Conservation (phyloP, 35 echinoderm and acorn worm genomes). For the Ptychodera flava region DNA sequence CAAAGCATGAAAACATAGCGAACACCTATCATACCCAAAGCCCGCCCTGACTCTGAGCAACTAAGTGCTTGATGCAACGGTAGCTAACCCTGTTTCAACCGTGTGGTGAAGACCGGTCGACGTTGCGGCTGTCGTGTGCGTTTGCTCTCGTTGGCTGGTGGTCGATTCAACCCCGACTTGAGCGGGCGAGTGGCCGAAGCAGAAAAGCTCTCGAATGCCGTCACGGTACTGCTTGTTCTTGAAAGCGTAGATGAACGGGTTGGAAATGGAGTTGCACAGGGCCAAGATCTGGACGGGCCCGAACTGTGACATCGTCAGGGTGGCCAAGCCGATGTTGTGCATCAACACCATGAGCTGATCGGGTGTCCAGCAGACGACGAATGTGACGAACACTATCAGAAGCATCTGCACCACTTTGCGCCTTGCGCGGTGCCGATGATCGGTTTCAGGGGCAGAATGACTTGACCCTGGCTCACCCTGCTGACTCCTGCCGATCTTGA, state of each 20-base stretch:
- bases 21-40: too few relatives aligned
- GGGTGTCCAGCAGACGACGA: constrained; percentile 45
- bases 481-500: not conserved
- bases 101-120: too few relatives aligned
- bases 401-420: constrained; percentile 35
- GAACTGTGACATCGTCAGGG: not conserved
- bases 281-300: not conserved
- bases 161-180: too few relatives aligned
- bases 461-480: not conserved
- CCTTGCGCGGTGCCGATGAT: not conserved
- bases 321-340: constrained; percentile 18
- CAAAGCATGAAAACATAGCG: too few relatives aligned
- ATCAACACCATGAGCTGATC: constrained; percentile 31
- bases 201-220: not conserved
- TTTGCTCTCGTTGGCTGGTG: too few relatives aligned
- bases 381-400: constrained; percentile 37
- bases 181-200: too few relatives aligned
- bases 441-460: not conserved
- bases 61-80: too few relatives aligned
- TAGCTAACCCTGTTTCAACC: too few relatives aligned
- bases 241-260: not conserved
- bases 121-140: too few relatives aligned
- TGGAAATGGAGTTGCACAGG: not conserved
- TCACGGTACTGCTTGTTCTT: not conserved
- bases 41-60: too few relatives aligned